These are phyloP conservation scores for Labroides dimidiatus DNA, from an alignment of 2,797 vertebrate genomes.

Conservation along the genomic window DNA sequence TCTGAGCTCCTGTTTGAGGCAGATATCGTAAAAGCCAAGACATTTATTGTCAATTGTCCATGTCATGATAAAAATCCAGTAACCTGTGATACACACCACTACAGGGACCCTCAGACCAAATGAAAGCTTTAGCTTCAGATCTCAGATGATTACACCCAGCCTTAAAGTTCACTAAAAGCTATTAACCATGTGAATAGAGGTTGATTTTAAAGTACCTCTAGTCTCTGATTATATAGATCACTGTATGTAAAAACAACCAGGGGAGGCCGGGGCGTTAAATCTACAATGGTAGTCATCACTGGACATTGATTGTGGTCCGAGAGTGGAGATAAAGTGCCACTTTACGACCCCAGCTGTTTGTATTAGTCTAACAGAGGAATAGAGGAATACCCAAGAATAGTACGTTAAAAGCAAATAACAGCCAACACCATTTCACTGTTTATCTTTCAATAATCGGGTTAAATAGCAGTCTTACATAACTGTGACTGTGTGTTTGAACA, in stretches of 20 bases:
- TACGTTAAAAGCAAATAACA: slow-evolving; percentile 68
- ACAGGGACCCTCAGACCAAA: slow-evolving; percentile 54
- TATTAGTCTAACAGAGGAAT: slow-evolving; percentile 68
- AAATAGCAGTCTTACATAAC: slow-evolving; percentile 51
- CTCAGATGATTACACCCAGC: slow-evolving; percentile 42
- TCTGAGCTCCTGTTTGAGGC: slow-evolving; percentile 45
- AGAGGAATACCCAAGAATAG: slow-evolving; percentile 38
- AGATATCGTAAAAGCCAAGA: slow-evolving; percentile 46
- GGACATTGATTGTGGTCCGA: slow-evolving; percentile 62
- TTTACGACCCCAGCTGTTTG: slow-evolving; percentile 80
- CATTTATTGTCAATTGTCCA: slow-evolving; percentile 57
- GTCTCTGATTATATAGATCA: slow-evolving; percentile 25
- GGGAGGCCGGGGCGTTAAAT: slow-evolving; percentile 39
- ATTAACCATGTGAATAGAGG: slow-evolving; percentile 51
- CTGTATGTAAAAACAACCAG: slow-evolving; percentile 11
- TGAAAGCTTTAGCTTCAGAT: slow-evolving; percentile 43
- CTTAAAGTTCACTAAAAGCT: slow-evolving; percentile 13
- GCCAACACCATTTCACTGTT: slow-evolving; percentile 48
- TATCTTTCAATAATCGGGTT: slow-evolving; percentile 28
- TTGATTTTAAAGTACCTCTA: slow-evolving; percentile 12
- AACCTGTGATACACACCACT: slow-evolving; percentile 73
- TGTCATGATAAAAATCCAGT: slow-evolving; percentile 76
- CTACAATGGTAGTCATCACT: slow-evolving; percentile 74
- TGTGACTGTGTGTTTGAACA: slow-evolving; percentile 40
- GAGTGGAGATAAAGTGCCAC: slow-evolving; percentile 69